phyloP scores from a whole-genome alignment of 2,888 invertebrate species.

The Scelioninae gen. 2 region DNA sequence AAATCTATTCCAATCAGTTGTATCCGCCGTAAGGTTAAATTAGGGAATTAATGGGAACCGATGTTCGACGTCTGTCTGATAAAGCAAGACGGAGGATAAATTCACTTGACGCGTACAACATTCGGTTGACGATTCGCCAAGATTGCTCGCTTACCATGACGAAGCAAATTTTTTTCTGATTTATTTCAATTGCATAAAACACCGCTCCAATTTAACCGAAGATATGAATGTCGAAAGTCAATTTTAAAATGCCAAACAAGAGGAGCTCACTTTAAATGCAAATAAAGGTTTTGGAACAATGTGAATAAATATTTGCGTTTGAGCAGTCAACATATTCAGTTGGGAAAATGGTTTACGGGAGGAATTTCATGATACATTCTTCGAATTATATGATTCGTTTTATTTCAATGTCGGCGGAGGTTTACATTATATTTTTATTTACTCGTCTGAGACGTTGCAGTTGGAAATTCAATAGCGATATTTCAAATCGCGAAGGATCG shows the following conservation, averaged over 20 bases:
- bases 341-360: slow-evolving; percentile 17
- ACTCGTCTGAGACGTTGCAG: no score
- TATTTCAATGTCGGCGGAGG: slow-evolving; percentile 24
- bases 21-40: no score
- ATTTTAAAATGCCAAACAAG: slow-evolving; percentile 8
- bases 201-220: slow-evolving; percentile 7
- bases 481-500: no score
- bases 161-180: neutral
- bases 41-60: neutral
- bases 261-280: slow-evolving; percentile 24
- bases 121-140: slow-evolving; percentile 8
- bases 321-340: slow-evolving; percentile 25
- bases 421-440: no score
- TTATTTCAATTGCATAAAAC: slow-evolving; percentile 1
- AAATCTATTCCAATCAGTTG: no score
- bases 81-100: neutral
- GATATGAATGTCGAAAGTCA: slow-evolving; percentile 17
- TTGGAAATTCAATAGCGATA: no score
- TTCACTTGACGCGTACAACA: neutral
- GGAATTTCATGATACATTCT: slow-evolving; percentile 19
- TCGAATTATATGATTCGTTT: slow-evolving; percentile 16
- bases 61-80: slow-evolving; percentile 2
- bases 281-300: slow-evolving; percentile 29
- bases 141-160: neutral
- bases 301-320: slow-evolving; percentile 33